Base-by-base conservation (phyloP, 2,888 invertebrate genomes). In the Amorpha juglandis region DNA sequence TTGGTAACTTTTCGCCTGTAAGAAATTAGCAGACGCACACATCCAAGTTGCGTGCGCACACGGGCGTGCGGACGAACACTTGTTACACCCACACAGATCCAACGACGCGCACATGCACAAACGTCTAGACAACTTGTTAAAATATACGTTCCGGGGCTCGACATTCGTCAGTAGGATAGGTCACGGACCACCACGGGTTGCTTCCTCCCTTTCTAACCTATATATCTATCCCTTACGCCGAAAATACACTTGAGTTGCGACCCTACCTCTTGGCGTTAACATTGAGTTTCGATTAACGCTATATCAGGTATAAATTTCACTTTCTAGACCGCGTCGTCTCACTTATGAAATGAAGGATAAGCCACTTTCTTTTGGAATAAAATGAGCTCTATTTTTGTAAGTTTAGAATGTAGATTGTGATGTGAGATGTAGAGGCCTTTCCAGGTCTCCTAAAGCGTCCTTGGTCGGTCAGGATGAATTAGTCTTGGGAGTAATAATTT, bases 101-200 rank as follows among this genome's bases (percentile, higher is more conserved):
- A 68, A 63, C 63, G 63, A 63, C 70, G 76, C 88, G 82, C 80
- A 87, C 84, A 76, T 55, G 67, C 77, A 69, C 81, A 74, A 67
- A 71, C 81, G 92, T 92, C 92, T 92, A 92, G 92, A 93, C 92
- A 81, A 84, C 84, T 90, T 85, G 91, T 90, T 91, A 90, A 90
- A 89, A 88, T 84, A 84, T 84, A 84, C 89, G 90, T 91, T 92
- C 92, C 91, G 91, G 91, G 89, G 90, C 90, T 89, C 91, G 90
- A 89, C 91, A 91, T 91, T 92, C 91, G 89, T 90, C 88, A 91
- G 92, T 93, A 92, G 92, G 92, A 92, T 93, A 93, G 93, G 93
- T 93, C 93, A 92, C 92, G 92, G 92, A 92, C 91, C 84, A 88
- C 78, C 83, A 83, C 78, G 83, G 82, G 79, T 79, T 77, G 78